These are phyloP conservation scores for Scartelaos histophorus DNA, from an alignment of 2,113 vertebrate genomes.

Conservation along the genomic window DNA sequence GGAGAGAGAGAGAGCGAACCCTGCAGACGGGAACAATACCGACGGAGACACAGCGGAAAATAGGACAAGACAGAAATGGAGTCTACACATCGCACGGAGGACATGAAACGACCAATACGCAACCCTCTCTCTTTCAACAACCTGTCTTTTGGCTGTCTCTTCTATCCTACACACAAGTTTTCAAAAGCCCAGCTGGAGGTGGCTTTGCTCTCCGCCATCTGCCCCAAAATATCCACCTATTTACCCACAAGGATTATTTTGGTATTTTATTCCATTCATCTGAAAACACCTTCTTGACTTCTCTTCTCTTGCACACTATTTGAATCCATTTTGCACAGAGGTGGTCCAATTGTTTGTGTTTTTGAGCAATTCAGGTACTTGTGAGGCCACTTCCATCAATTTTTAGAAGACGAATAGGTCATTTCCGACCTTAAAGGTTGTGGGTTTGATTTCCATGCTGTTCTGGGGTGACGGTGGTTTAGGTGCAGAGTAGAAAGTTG, in stretches of 20 bases:
- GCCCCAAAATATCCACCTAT: conserved; percentile 54
- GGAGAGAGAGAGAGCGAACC: conserved; percentile 32
- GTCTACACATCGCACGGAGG: conserved; percentile 26
- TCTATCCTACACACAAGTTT: conserved; percentile 43
- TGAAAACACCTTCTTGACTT: conserved; percentile 27
- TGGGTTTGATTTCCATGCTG: neutral
- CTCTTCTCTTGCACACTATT: conserved; percentile 27
- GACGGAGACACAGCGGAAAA: conserved; percentile 43
- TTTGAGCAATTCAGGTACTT: conserved; percentile 26
- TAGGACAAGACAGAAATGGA: conserved; percentile 56
- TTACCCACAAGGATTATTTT: conserved; percentile 66
- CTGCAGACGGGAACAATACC: conserved; percentile 51
- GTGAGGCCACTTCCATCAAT: conserved; percentile 50
- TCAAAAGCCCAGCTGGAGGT: conserved; percentile 57
- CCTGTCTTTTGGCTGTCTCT: conserved; percentile 55
- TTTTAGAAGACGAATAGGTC: conserved; percentile 15
- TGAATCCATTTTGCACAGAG: conserved; percentile 48
- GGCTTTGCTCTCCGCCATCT: conserved; percentile 42
- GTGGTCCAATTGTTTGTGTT: conserved; percentile 44
- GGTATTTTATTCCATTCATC: conserved; percentile 53
- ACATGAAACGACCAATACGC: conserved; percentile 37
- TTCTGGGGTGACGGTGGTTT: too few species aligned
- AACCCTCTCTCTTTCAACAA: conserved; percentile 34
- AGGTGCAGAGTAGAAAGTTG: too few species aligned
- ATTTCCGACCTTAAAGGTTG: neutral